These are phyloP conservation scores for Muscicapa adusta DNA, from an alignment of 2,113 vertebrate genomes.

Conservation along the genomic window DNA sequence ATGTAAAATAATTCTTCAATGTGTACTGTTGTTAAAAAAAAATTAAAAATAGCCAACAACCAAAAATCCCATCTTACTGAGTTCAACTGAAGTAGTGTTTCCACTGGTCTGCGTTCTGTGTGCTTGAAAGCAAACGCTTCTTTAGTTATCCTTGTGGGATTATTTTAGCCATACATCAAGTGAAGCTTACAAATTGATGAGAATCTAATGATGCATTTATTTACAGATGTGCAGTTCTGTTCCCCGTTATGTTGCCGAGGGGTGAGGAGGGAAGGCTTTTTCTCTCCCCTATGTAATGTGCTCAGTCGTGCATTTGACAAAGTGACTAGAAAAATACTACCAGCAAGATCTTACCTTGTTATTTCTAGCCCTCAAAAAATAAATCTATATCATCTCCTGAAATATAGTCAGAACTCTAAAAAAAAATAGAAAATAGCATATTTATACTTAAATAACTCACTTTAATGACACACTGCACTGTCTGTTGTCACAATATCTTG, in stretches of 20 bases:
- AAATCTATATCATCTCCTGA: slow-evolving; percentile 2
- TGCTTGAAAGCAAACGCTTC: slow-evolving; percentile 48
- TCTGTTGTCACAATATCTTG: background rate
- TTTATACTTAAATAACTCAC: slow-evolving; percentile 19
- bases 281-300: background rate
- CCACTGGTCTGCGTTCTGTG: background rate
- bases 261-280: slow-evolving; percentile 36
- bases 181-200: slow-evolving; percentile 80
- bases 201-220: slow-evolving; percentile 85
- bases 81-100: slow-evolving; percentile 12
- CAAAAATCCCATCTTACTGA: background rate
- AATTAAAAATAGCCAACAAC: background rate
- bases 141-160: slow-evolving; percentile 74
- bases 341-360: background rate
- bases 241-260: slow-evolving; percentile 63
- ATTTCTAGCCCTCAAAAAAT: background rate
- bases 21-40: slow-evolving; percentile 12
- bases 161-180: slow-evolving; percentile 79
- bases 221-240: slow-evolving; percentile 84
- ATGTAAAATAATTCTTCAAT: slow-evolving; percentile 63
- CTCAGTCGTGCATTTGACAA: slow-evolving; percentile 27
- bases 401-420: background rate
- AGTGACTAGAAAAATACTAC: slow-evolving; percentile 40
- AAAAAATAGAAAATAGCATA: slow-evolving; percentile 33
- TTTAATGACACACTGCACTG: slow-evolving; percentile 20